Evolutionary conservation across 2,797 vertebrate species (phyloP).

Genomic region (Thaleichthys pacificus): DNA sequence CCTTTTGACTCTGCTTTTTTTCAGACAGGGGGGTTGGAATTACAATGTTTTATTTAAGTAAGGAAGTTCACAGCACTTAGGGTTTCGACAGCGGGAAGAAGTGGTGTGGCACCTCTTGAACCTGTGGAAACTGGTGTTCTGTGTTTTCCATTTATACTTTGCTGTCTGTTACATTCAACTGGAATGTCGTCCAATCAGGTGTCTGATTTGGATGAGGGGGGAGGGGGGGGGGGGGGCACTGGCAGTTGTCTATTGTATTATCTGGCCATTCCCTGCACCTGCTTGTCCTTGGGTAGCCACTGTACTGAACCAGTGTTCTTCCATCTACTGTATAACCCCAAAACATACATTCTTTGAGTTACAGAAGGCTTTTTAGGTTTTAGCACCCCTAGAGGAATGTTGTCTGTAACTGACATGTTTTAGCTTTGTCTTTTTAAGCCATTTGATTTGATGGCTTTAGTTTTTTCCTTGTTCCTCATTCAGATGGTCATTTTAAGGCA

Average conservation of each 20-base stretch:
- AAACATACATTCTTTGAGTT: conserved; percentile 49
- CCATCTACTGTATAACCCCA: conserved; percentile 62
- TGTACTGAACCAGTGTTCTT: conserved; percentile 61
- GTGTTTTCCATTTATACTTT: conserved; percentile 67
- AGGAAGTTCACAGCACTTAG: conserved; percentile 87
- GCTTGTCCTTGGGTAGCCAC: conserved; percentile 66
- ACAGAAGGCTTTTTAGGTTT: not conserved
- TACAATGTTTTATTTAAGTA: conserved; percentile 83
- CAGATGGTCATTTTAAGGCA: conserved; percentile 66
- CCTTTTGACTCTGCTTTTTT: conserved; percentile 78
- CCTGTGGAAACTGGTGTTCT: conserved; percentile 69
- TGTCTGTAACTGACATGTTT: conserved; percentile 26
- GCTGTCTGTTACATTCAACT: conserved; percentile 23
- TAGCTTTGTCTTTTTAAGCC: conserved; percentile 52
- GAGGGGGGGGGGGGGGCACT: conserved; percentile 18
- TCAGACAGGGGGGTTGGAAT: conserved; percentile 74
- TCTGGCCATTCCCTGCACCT: conserved; percentile 64
- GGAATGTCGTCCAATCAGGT: conserved; percentile 59
- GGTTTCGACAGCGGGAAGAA: conserved; percentile 85
- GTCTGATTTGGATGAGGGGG: conserved; percentile 41
- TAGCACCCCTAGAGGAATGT: not conserved
- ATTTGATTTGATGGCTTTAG: conserved; percentile 28
- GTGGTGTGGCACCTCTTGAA: conserved; percentile 92
- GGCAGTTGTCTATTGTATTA: conserved; percentile 44
- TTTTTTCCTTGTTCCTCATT: conserved; percentile 31